phyloP scores from a whole-genome alignment of 2,797 vertebrate genomes.

The Lutra lutra region DNA sequence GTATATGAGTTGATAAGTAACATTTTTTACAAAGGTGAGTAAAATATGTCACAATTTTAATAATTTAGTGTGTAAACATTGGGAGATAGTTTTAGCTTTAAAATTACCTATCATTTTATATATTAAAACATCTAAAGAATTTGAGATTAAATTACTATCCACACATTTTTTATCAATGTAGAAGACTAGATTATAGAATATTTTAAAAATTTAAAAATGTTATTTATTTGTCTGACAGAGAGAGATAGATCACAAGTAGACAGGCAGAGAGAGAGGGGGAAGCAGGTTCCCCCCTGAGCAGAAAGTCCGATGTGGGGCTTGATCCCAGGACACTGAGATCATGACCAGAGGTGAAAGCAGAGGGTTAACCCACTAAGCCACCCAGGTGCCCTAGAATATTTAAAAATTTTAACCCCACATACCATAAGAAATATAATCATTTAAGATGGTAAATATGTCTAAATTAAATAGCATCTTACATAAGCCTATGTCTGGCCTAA shows the following conservation, averaged over 20 bases:
- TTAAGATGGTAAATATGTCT: background rate
- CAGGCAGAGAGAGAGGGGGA: too few relatives aligned
- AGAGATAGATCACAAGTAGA: too few relatives aligned
- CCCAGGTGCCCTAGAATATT: background rate
- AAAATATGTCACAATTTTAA: background rate
- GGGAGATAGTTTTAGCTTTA: constrained; percentile 8
- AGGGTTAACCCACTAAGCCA: too few relatives aligned
- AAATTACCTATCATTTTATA: background rate
- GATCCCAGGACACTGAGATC: too few relatives aligned
- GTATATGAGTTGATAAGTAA: background rate
- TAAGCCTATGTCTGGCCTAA: background rate
- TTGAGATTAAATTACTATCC: constrained; percentile 60
- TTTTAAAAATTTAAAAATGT: background rate
- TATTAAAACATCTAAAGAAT: background rate
- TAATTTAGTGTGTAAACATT: constrained; percentile 27
- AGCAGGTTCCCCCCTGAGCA: too few relatives aligned
- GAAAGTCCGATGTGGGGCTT: too few relatives aligned
- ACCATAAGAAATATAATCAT: background rate
- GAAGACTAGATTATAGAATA: constrained; percentile 43
- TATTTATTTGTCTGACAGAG: too few relatives aligned
- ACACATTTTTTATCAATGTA: constrained; percentile 43
- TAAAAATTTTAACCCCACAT: background rate
- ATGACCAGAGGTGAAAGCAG: too few relatives aligned
- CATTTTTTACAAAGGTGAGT: background rate
- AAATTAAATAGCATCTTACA: background rate